phyloP scores from a whole-genome alignment of 2,888 invertebrate genomes.

The Cephus spinipes region DNA sequence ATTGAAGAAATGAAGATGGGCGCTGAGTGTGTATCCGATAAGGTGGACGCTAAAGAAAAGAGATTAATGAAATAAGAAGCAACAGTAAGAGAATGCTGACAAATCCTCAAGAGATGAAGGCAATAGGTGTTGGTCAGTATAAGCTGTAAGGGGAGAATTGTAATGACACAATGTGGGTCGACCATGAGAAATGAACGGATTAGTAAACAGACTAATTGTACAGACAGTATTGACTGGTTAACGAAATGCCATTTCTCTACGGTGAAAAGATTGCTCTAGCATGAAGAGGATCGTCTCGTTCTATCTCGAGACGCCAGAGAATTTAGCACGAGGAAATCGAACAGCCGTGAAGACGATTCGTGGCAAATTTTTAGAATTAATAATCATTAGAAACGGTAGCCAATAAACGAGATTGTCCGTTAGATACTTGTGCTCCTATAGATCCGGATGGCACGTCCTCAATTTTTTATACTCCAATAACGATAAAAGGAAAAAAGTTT shows the following conservation, averaged over 20 bases:
- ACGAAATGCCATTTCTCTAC: background rate
- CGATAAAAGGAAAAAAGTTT: background rate
- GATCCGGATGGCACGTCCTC: background rate
- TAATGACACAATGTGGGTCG: background rate
- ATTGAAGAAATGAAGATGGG: background rate
- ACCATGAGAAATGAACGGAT: background rate
- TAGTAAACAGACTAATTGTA: background rate
- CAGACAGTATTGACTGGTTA: background rate
- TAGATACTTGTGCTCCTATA: background rate
- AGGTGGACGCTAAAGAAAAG: background rate
- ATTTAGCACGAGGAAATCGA: conserved; percentile 54
- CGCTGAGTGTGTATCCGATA: background rate
- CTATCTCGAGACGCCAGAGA: conserved; percentile 8
- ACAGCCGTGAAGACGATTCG: conserved; percentile 45
- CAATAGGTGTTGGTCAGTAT: background rate
- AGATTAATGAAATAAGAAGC: background rate
- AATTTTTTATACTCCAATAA: background rate
- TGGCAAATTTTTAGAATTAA: background rate
- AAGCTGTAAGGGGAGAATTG: background rate
- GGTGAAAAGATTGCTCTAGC: background rate
- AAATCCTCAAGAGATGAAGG: background rate
- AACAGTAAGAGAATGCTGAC: background rate
- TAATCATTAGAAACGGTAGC: background rate
- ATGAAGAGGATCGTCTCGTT: background rate
- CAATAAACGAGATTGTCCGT: background rate